Evolutionary conservation across 2,113 vertebrate genomes (phyloP).

Genomic region (Benitochromis conjunctus): DNA sequence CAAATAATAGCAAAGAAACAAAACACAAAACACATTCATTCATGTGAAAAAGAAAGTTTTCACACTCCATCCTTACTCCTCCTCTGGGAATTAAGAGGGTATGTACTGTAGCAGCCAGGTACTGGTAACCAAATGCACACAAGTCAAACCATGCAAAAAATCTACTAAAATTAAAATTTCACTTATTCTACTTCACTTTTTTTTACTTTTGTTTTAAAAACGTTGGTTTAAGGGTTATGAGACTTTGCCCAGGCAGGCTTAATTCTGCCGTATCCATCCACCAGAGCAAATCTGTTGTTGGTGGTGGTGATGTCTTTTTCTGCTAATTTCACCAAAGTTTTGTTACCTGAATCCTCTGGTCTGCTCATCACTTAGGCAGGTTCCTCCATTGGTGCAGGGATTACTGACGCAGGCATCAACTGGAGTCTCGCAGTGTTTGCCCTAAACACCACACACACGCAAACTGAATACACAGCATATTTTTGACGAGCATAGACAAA

Average conservation of each 20-base stretch:
- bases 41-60: no score
- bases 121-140: no score
- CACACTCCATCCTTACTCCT: no score
- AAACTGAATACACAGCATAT: neutral
- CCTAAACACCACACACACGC: constrained; percentile 65
- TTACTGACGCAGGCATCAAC: constrained; percentile 81
- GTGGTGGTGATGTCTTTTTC: neutral
- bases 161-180: neutral
- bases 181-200: neutral
- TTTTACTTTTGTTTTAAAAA: neutral
- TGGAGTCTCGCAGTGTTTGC: constrained; percentile 83
- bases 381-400: constrained; percentile 86
- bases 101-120: no score
- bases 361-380: constrained; percentile 77
- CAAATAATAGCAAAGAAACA: no score
- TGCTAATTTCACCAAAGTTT: neutral
- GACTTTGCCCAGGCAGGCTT: neutral
- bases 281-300: neutral
- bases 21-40: no score
- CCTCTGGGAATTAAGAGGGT: no score
- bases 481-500: neutral
- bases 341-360: constrained; percentile 80
- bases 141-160: neutral
- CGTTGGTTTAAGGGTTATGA: neutral
- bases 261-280: neutral